Evolutionary conservation across 2,888 invertebrate genomes (phyloP), one percentile per base, ranked within the genome.

Genomic region (Alcis repandata): DNA sequence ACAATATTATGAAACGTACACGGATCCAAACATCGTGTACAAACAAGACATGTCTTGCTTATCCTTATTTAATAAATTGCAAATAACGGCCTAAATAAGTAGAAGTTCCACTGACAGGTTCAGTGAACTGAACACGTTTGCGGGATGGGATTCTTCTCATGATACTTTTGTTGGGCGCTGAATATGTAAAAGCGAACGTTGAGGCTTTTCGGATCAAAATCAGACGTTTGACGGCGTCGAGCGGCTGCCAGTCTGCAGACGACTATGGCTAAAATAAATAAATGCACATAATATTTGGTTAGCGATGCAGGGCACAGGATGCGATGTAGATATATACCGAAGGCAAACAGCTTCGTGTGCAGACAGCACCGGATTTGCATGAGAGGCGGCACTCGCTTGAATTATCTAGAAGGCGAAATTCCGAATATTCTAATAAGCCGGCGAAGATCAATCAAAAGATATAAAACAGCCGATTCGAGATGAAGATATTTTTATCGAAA

Each of bases 201-300:
- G 75, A 76, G 70, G 76, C 71, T 75, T 75, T 79, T 71, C 71
- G 75, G 76, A 78, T 80, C 77, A 81, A 82, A 81, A 84, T 79
- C 75, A 72, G 74, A 74, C 65, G 62, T 71, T 77, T 68, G 77
- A 80, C 75, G 77, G 75, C 78, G 79, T 79, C 76, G 69, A 78
- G 75, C 72, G 71, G 69, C 72, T 76, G 76, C 76, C 72, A 76
- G 74, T 75, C 72, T 75, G 77, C 79, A 70, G 81, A 79, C 79
- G 74, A 77, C 69, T 74, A 71, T 71, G 79, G 81, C 79, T 83
- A 81, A 85, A 85, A 85, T 85, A 88, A 90, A 91, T 89, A 87
- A 86, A 92, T 92, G 91, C 87, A 90, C 91, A 91, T 90, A 90
- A 86, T 85, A 90, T 90, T 90, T 90, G 88, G 85, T 88, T 87